Conservation (phyloP, 2,888 invertebrate species). For the Junonia oenone region DNA sequence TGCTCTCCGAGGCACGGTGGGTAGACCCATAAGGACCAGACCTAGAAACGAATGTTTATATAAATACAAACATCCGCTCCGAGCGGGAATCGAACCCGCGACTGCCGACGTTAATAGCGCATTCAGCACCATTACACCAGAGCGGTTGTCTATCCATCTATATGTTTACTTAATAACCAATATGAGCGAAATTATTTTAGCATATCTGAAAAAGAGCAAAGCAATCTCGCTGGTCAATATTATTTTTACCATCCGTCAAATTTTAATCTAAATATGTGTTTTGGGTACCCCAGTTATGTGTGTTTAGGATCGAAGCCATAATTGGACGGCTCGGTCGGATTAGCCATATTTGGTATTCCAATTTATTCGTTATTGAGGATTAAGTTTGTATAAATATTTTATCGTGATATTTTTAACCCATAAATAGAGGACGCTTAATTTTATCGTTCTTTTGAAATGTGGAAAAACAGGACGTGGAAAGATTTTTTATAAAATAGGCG, state of each 20-base stretch:
- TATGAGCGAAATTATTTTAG: background rate
- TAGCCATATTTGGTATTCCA: constrained; percentile 26
- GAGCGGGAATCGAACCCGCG: too few relatives aligned
- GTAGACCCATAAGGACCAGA: too few relatives aligned
- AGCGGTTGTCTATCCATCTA: too few relatives aligned
- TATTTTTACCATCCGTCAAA: constrained; percentile 28
- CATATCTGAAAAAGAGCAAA: background rate
- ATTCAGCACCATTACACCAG: too few relatives aligned
- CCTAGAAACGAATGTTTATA: too few relatives aligned
- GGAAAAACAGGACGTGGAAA: too few relatives aligned
- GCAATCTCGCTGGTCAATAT: constrained; percentile 17
- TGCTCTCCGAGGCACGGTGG: too few relatives aligned
- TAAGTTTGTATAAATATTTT: background rate
- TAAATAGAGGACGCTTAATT: background rate
- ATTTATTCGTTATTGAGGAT: constrained; percentile 12
- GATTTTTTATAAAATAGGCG: too few relatives aligned
- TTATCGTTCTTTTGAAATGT: background rate
- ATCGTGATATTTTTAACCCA: background rate
- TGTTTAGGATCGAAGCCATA: constrained; percentile 28
- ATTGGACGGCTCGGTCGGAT: constrained; percentile 26
- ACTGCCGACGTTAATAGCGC: too few relatives aligned
- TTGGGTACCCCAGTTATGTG: constrained; percentile 16
- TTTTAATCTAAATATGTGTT: constrained; percentile 27
- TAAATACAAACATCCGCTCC: too few relatives aligned
- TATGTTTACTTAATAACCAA: background rate